A percentile compares a stretch with the other conserved stretches of the same genome.
Conservation (phyloP, 1,140 invertebrate genomes). For the Pogonomyrmex barbatus region DNA sequence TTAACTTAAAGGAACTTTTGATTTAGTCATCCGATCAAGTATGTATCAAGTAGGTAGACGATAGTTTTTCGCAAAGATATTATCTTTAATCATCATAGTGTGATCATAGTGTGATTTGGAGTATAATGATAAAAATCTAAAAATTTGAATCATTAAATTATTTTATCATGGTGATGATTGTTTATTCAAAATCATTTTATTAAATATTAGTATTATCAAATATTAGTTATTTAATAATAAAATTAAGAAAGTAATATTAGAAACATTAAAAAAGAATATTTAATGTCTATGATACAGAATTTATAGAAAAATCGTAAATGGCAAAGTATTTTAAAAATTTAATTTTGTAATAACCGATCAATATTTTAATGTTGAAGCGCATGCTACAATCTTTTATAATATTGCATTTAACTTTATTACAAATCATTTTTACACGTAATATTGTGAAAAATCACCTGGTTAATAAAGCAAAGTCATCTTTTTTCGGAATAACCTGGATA, state of each 20-base stretch:
- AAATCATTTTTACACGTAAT: background rate
- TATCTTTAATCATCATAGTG: background rate
- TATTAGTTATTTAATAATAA: too few species aligned
- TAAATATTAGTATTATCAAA: too few species aligned
- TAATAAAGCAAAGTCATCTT: background rate
- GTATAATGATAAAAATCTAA: constrained; percentile 20
- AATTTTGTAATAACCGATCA: background rate
- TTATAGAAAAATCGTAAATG: background rate
- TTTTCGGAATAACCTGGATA: background rate
- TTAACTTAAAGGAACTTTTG: constrained; percentile 41
- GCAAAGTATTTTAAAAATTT: background rate
- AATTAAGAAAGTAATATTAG: too few species aligned
- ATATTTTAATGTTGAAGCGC: background rate
- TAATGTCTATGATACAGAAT: background rate
- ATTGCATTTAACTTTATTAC: background rate
- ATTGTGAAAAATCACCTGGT: background rate
- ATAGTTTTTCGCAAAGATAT: background rate
- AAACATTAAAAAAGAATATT: too few species aligned
- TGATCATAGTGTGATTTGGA: constrained; percentile 15
- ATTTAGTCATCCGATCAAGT: constrained; percentile 34
- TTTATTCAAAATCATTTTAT: background rate
- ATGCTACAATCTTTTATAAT: background rate
- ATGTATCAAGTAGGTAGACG: background rate
- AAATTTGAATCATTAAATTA: background rate
- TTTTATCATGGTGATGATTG: background rate